Evolutionary conservation across 1,140 invertebrate genomes (phyloP).

Genomic region (Drosophila pseudoobscura): DNA sequence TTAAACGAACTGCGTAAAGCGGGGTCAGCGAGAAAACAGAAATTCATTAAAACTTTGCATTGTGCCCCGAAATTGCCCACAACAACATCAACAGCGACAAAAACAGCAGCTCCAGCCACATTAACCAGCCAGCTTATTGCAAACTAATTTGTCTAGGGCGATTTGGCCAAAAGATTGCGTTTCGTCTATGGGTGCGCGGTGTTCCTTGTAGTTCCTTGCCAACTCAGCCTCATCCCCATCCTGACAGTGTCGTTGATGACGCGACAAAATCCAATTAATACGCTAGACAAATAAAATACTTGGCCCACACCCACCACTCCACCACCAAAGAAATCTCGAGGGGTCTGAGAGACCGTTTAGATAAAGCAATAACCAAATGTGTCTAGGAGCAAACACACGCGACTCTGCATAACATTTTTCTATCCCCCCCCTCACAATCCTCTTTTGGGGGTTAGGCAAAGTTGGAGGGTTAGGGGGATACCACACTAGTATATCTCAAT

Average conservation of each 20-base stretch:
- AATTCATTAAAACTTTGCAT: constrained; percentile 80
- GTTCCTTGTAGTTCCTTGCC: background rate
- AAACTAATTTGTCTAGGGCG: constrained; percentile 75
- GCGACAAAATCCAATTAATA: constrained; percentile 81
- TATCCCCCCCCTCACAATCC: constrained; percentile 4
- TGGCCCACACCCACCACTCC: constrained; percentile 4
- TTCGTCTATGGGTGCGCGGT: background rate
- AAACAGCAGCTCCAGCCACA: constrained; percentile 7
- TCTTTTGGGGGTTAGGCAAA: constrained; percentile 45
- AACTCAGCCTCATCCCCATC: background rate
- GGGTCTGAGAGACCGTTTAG: constrained; percentile 56
- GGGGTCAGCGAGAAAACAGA: constrained; percentile 58
- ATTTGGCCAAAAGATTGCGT: constrained; percentile 66
- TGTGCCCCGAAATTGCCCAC: constrained; percentile 59
- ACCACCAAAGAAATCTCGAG: constrained; percentile 1
- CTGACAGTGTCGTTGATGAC: constrained; percentile 55
- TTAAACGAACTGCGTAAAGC: constrained; percentile 59
- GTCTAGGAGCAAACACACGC: constrained; percentile 62
- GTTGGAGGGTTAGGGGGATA: constrained; percentile 20
- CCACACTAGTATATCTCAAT: constrained; percentile 61
- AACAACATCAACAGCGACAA: constrained; percentile 17
- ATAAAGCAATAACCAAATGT: constrained; percentile 80
- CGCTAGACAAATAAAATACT: constrained; percentile 77
- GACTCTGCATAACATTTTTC: constrained; percentile 68
- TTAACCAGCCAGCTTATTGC: constrained; percentile 56